Conservation (phyloP, 2,797 vertebrate genomes). For the Zalophus californianus region DNA sequence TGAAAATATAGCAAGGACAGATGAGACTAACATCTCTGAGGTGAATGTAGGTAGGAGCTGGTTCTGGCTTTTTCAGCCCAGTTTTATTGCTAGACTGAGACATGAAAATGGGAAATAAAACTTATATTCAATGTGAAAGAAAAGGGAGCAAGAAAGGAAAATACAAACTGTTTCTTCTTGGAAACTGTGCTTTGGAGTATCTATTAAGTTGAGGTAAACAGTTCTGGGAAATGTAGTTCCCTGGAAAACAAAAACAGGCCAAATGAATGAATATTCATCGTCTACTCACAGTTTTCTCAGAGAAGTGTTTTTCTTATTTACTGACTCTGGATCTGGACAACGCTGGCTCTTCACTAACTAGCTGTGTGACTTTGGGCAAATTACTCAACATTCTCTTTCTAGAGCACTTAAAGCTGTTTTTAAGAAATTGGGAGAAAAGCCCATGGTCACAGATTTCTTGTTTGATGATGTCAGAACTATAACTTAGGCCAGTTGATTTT, state of each 20-base stretch:
- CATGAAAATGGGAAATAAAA: not conserved
- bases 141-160: not conserved
- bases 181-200: not conserved
- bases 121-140: not conserved
- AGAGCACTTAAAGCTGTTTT: not conserved
- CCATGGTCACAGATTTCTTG: not conserved
- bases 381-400: constrained; percentile 9
- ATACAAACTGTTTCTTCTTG: not conserved
- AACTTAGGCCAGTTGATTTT: not conserved
- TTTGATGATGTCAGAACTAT: constrained; percentile 2
- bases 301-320: not conserved
- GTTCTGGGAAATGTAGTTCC: constrained; percentile 9
- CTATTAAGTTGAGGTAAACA: not conserved
- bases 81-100: not conserved
- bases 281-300: not conserved
- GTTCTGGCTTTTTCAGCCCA: not conserved
- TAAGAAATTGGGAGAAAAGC: constrained; percentile 22
- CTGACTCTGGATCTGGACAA: not conserved
- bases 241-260: not conserved
- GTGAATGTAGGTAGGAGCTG: not conserved
- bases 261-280: not conserved
- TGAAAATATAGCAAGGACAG: not conserved
- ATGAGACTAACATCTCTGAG: not conserved
- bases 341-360: not conserved
- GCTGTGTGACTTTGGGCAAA: not conserved